A percentile compares a stretch with the other conserved stretches of the same genome.
Conservation (phyloP, 1,140 invertebrate species). For the Gonioctena quinquepunctata region DNA sequence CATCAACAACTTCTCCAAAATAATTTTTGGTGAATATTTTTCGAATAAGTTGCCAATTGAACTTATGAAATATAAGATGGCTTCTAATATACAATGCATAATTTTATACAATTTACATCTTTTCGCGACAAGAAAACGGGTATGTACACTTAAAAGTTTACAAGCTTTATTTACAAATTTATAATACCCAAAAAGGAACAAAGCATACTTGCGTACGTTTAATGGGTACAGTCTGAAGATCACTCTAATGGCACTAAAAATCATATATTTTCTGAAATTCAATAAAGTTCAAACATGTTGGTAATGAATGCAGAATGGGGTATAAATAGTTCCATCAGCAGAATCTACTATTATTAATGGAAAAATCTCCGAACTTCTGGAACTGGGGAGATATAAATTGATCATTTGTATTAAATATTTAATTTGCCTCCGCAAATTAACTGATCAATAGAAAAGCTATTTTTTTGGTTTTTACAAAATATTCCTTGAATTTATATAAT, state of each 20-base stretch:
- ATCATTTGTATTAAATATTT: too few species aligned
- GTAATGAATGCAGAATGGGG: too few species aligned
- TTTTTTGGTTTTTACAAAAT: too few species aligned
- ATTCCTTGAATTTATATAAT: too few species aligned
- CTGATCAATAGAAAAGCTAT: too few species aligned
- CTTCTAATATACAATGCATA: conserved; percentile 28
- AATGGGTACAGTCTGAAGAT: conserved; percentile 27
- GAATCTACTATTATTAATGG: too few species aligned
- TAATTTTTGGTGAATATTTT: conserved; percentile 10
- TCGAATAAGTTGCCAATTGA: not conserved
- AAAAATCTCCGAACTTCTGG: too few species aligned
- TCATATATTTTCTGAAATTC: conserved; percentile 4
- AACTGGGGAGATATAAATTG: not conserved
- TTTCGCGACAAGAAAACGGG: conserved; percentile 21
- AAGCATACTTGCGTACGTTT: not conserved
- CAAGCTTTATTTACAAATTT: conserved; percentile 29
- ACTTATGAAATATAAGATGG: not conserved
- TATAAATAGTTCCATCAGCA: too few species aligned
- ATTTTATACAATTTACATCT: conserved; percentile 36
- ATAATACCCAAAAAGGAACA: conserved; percentile 30
- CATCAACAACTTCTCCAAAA: not conserved
- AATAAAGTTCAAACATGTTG: not conserved
- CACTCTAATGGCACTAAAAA: conserved; percentile 20
- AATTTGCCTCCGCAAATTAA: too few species aligned
- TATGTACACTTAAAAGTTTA: conserved; percentile 27